Conservation (phyloP, 2,113 vertebrate genomes). For the Stegastes partitus region DNA sequence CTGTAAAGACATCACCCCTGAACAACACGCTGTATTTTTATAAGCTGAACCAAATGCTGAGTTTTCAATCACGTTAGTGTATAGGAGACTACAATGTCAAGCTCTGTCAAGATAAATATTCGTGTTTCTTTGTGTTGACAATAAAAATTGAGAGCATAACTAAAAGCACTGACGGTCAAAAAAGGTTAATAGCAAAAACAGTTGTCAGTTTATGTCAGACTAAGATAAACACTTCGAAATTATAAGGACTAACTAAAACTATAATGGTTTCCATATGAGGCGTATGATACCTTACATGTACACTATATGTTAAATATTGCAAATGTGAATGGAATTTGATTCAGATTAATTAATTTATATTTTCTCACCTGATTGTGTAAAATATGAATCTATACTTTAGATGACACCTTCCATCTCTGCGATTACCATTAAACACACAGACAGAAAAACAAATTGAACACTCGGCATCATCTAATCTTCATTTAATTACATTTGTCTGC, state of each 20-base stretch:
- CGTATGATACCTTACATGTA: no score
- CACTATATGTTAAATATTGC: no score
- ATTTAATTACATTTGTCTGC: neutral
- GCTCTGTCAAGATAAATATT: slow-evolving; percentile 30
- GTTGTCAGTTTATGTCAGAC: no score
- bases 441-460: neutral
- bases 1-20: neutral
- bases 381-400: neutral
- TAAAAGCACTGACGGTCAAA: no score
- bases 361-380: neutral
- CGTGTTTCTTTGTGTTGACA: neutral
- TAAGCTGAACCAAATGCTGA: neutral
- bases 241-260: no score
- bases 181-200: no score
- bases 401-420: neutral
- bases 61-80: slow-evolving; percentile 6
- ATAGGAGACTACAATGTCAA: neutral
- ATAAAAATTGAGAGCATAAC: no score
- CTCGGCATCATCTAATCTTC: neutral
- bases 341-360: neutral
- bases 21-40: neutral
- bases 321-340: no score
- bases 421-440: neutral
- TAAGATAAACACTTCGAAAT: no score
- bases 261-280: no score